Evolutionary conservation across 37 sponge, comb jelly and placozoan species (phyloP).

Genomic region (Ianthella basta): DNA sequence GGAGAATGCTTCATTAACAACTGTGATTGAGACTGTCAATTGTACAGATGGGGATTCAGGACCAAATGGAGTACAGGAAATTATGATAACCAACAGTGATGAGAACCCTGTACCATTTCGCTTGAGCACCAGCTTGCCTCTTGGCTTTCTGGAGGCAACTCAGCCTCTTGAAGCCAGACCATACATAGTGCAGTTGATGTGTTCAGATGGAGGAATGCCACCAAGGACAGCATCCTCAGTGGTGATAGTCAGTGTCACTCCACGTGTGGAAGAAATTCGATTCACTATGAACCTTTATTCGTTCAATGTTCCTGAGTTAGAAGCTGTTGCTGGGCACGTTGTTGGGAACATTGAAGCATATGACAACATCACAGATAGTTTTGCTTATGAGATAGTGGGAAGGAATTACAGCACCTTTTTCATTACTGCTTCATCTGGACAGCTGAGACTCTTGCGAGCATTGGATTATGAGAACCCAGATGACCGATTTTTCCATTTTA

Average conservation of each 20-base stretch:
- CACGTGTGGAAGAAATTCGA: neutral
- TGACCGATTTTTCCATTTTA: neutral
- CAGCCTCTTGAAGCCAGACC: neutral
- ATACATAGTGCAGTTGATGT: slow-evolving; percentile 47
- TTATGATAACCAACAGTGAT: neutral
- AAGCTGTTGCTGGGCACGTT: neutral
- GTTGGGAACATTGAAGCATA: neutral
- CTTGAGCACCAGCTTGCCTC: neutral
- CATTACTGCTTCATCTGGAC: slow-evolving; percentile 45
- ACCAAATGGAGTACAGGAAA: slow-evolving; percentile 26
- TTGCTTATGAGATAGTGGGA: neutral
- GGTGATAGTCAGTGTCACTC: slow-evolving; percentile 45
- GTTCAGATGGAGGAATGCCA: slow-evolving; percentile 66
- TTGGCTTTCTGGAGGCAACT: slow-evolving; percentile 3
- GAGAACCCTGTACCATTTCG: neutral
- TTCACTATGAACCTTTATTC: neutral
- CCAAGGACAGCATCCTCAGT: slow-evolving; percentile 27
- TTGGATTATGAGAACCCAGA: slow-evolving; percentile 56
- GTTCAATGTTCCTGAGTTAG: neutral
- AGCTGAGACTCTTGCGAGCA: slow-evolving; percentile 33
- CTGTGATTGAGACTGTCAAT: slow-evolving; percentile 1
- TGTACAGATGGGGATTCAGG: slow-evolving; percentile 69
- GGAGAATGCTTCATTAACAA: neutral
- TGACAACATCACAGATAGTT: neutral
- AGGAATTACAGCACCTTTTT: slow-evolving; percentile 11